phyloP scores from a whole-genome alignment of 1,140 invertebrate species.

The Bombus cullumanus region DNA sequence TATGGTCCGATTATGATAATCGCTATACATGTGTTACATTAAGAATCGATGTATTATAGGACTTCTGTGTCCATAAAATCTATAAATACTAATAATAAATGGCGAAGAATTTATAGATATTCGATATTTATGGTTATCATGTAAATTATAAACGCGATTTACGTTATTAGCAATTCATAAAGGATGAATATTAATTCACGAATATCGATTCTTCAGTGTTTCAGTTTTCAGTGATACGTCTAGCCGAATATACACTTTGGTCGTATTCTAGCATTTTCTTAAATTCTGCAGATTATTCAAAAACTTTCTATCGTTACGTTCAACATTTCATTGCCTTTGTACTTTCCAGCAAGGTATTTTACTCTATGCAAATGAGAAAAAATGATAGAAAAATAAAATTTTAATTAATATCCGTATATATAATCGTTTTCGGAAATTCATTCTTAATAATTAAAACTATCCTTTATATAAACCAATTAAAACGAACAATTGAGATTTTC shows the following conservation, averaged over 20 bases:
- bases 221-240: not conserved
- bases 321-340: not conserved
- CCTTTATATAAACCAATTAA: not conserved
- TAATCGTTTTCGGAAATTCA: not conserved
- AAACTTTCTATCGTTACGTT: not conserved
- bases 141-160: slow-evolving; percentile 4
- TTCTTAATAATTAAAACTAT: not conserved
- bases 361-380: not conserved
- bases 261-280: not conserved
- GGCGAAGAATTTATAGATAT: not conserved
- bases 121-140: not conserved
- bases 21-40: not conserved
- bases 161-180: too few relatives aligned
- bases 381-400: not conserved
- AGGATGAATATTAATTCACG: slow-evolving; percentile 5
- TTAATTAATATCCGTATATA: not conserved
- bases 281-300: too few relatives aligned
- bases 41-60: not conserved
- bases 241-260: not conserved
- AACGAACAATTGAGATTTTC: not conserved
- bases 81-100: not conserved
- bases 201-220: not conserved
- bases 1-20: not conserved
- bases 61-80: not conserved
- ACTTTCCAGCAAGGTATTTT: too few relatives aligned